Evolutionary conservation across 2,888 invertebrate genomes (phyloP), one percentile per base, ranked within the genome.

Genomic region (Pseudolycoriella hygida): DNA sequence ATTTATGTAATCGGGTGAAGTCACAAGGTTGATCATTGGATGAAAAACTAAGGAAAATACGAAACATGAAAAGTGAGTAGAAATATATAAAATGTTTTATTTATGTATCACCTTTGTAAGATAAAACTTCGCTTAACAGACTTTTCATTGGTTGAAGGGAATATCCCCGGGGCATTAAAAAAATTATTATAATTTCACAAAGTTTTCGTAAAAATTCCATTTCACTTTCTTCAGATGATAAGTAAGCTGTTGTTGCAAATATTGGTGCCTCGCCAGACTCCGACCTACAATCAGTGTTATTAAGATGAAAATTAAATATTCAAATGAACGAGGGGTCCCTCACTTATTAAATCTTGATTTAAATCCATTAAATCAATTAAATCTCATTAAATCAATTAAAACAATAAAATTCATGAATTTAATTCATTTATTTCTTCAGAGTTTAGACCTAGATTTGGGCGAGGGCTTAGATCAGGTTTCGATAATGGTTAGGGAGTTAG

Each of bases 1-100:
- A 63, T 92, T 92, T 54, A 92, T 84, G 60, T 86, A 89, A 67
- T 90, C 89, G 5, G 92, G 89, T 59, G 90, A 86, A 6, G 88
- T 88, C 39, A 92, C 64, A 56, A 81, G 70, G 57, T 90, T 81
- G 55, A 92, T 80, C 47, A 82, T 75, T 44, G 87, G 86, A 60
- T 83, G 81, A 47, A 92, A 68, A 50, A 65, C 64, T 65, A 19
- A n/a, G n/a, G 2, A 51, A 50, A 17, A 34, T 4, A 47, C 8
- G 17, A 42, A 8, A 2, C 15, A 42, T 37, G 5, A 10, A 39
- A 4, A 32, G 42, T 12, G 2, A 3, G 17, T 3, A 14, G 38
- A 40, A n/a, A 10, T 20, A n/a, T 40, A 30, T 39, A 19, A 32
- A 12, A 14, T 37, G 11, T 17, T 43, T 39, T 38, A 59, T 62